Evolutionary conservation across 1,140 invertebrate genomes (phyloP).

Genomic region (Diuraphis noxia): DNA sequence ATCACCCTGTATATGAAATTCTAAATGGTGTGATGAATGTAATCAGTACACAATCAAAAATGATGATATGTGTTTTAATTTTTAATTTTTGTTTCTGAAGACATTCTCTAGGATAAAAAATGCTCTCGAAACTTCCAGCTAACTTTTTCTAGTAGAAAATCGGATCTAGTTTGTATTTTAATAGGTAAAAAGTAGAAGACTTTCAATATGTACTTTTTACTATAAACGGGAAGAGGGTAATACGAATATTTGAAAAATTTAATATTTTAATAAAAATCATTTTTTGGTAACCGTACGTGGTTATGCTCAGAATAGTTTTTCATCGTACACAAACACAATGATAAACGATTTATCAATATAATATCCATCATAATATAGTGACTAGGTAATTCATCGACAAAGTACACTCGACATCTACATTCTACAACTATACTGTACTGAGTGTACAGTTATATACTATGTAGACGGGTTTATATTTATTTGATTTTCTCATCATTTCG

Average conservation of each 20-base stretch:
- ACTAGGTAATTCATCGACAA: neutral
- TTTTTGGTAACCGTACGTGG: neutral
- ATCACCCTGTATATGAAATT: neutral
- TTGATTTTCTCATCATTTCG: neutral
- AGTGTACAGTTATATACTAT: too few species aligned
- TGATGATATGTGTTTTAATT: neutral
- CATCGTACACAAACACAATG: neutral
- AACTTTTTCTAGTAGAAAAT: neutral
- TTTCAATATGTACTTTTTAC: neutral
- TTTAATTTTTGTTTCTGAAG: neutral
- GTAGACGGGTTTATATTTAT: neutral
- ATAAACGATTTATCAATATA: neutral
- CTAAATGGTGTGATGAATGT: neutral
- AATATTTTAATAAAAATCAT: neutral
- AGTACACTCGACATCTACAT: neutral
- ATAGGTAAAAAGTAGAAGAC: neutral
- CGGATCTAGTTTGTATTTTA: neutral
- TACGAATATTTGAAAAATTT: neutral
- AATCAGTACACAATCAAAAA: neutral
- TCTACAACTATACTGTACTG: neutral
- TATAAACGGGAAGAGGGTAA: neutral
- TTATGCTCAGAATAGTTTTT: neutral
- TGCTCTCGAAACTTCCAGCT: neutral
- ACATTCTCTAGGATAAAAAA: neutral
- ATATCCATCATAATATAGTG: neutral